Evolutionary conservation across 2,797 vertebrate species (phyloP), one percentile per base, ranked within the genome.

Genomic region (Lagorchestes hirsutus): DNA sequence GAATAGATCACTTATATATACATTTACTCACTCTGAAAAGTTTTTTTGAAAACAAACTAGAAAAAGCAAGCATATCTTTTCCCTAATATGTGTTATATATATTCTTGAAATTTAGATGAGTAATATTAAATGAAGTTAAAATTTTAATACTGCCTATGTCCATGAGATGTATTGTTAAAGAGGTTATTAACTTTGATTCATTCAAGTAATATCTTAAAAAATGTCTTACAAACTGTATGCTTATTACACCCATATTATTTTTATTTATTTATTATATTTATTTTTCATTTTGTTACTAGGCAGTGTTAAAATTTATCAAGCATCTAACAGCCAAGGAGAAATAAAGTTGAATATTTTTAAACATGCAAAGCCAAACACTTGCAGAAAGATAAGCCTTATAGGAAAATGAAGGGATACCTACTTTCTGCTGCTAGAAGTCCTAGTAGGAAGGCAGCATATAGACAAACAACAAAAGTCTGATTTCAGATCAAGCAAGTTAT

Each of bases 351-450:
- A 97, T 97, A 98, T 50, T 87, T 50, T 97, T 96, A 98, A 98
- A 95, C 98, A 99, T 98, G 98, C 98, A 98, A 98, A 98, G 98
- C 97, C 98, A 99, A 97, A 98, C 97, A 98, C 93, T 97, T 98
- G 98, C 98, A 97, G 98, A 98, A 97, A 98, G 98, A 98, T 97
- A 98, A 96, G 98, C 98, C 98, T 98, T 98, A 98, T 98, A 98
- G 98, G 98, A 98, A 99, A 99, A 99, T 98, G 98, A 99, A 98
- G 98, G 98, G 99, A 99, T 99, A 99, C 99, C 99, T 99, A 99
- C 99, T 99, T 99, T 99, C 99, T 98, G 99, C 99, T 97, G 99
- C 99, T 98, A 99, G 99, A 96, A 99, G 99, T 99, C 99, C 99
- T 99, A 99, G 98, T 98, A 99, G 98, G 98, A 96, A 98, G 99